These are phyloP conservation scores for Blastobasis adustella DNA, from an alignment of 2,888 invertebrate species.

Conservation along the genomic window DNA sequence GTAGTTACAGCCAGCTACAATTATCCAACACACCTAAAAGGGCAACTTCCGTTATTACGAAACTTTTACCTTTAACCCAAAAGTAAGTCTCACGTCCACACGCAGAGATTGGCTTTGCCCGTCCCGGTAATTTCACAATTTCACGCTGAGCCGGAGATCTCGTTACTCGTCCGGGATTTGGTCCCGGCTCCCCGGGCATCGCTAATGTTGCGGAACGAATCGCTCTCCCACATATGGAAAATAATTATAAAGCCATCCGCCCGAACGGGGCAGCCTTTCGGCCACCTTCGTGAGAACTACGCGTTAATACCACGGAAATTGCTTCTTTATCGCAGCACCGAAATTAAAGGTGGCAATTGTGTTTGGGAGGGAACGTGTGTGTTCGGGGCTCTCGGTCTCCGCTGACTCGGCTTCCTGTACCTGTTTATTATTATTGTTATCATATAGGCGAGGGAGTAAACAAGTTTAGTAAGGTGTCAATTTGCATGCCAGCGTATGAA, in stretches of 20 bases:
- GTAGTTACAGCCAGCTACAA: too few relatives aligned
- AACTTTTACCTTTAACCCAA: not conserved
- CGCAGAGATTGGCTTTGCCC: slow-evolving; percentile 30
- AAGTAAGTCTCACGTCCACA: slow-evolving; percentile 8
- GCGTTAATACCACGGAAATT: slow-evolving; percentile 38
- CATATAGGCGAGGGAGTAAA: too few relatives aligned
- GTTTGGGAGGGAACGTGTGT: not conserved
- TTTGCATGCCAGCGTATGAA: too few relatives aligned
- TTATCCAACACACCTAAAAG: too few relatives aligned
- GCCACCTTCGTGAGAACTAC: slow-evolving; percentile 39
- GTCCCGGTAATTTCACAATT: slow-evolving; percentile 65
- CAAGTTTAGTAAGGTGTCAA: too few relatives aligned
- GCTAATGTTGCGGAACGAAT: slow-evolving; percentile 66
- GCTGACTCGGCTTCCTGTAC: not conserved
- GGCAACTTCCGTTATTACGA: not conserved
- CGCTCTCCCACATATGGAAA: slow-evolving; percentile 57
- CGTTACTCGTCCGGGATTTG: slow-evolving; percentile 56
- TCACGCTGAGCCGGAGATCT: slow-evolving; percentile 66
- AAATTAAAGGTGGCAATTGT: slow-evolving; percentile 15
- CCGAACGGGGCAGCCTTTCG: slow-evolving; percentile 31
- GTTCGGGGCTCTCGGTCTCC: not conserved
- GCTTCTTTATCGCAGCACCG: slow-evolving; percentile 31
- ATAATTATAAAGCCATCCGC: slow-evolving; percentile 62
- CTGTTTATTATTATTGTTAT: not conserved
- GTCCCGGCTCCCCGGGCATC: slow-evolving; percentile 45